Evolutionary conservation across 2,113 vertebrate species (phyloP), one percentile per base, ranked within the genome.

Genomic region (Vanacampus margaritifer): DNA sequence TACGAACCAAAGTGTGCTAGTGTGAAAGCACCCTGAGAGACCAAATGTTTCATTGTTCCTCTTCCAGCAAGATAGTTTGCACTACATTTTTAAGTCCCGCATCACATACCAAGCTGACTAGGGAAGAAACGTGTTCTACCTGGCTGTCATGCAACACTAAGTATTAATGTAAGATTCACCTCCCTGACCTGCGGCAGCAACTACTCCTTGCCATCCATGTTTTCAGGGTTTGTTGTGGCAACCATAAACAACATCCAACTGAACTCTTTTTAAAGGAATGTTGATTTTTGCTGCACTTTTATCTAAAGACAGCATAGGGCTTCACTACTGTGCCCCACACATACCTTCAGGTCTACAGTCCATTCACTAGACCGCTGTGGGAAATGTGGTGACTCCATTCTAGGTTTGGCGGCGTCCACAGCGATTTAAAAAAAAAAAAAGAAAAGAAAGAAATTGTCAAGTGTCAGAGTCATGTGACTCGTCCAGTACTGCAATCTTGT

Each of bases 341-440:
- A 89, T 90, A 85, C 86, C 83, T 84, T 73, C 66, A 79, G 72
- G 69, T 85, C 89, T 67, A 65, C 89, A 85, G 84, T 82, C 84
- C 84, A 72, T 88, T 91, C 90, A 86, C 88, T 82, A 90, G 85
- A 89, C 85, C 78, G 86, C 79, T 82, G 86, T 81, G 81, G 88
- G 87, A 85, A 79, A 66, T 84, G 90, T 74, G 90, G 90, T 86
- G 84, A 82, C 77, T 84, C 90, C 90, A 79, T 87, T 87, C 78
- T 86, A 83, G 90, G 83, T 90, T 87, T 91, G 90, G 89, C 88
- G 66, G 73, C 64, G 67, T 82, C 90, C 88, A 72, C 84, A 78
- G 74, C 72, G 81, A 82, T 75, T 69, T 66, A 81, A 16, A 56
- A 56, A 26, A 56, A 26, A 54, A 53, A 26, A n/a, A n/a, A n/a